A percentile compares a stretch with the other conserved stretches of the same genome.
Conservation (phyloP, 2,888 invertebrate genomes). For the Stegophylla sp. region DNA sequence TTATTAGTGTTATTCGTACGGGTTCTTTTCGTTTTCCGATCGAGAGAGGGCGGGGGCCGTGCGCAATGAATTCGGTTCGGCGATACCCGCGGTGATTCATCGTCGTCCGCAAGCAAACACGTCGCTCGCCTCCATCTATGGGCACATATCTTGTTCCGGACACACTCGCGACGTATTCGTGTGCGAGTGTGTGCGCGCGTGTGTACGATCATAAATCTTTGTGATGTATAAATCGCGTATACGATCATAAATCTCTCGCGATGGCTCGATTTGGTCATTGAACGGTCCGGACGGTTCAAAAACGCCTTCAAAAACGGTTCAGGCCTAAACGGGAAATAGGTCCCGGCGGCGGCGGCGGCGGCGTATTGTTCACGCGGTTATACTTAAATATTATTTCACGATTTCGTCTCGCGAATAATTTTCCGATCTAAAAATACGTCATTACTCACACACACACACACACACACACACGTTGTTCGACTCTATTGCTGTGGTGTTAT, state of each 20-base stretch:
- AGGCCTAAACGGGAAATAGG: constrained; percentile 10
- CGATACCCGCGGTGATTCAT: constrained; percentile 25
- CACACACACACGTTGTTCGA: too few relatives aligned
- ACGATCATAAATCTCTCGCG: too few relatives aligned
- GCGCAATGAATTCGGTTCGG: neutral
- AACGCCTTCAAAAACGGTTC: too few relatives aligned
- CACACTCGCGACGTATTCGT: too few relatives aligned
- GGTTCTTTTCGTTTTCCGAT: neutral
- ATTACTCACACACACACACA: neutral
- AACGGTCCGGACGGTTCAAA: too few relatives aligned
- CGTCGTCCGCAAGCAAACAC: neutral
- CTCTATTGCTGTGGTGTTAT: too few relatives aligned
- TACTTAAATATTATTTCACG: too few relatives aligned
- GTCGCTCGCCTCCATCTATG: constrained; percentile 35
- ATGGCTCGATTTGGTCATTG: constrained; percentile 33
- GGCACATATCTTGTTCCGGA: constrained; percentile 4
- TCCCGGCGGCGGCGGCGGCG: too few relatives aligned
- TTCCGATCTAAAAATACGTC: neutral
- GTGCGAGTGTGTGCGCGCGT: too few relatives aligned
- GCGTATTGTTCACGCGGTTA: neutral
- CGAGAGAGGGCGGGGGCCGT: neutral
- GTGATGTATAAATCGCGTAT: too few relatives aligned
- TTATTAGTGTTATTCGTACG: too few relatives aligned
- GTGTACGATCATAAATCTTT: too few relatives aligned
- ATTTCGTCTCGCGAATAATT: neutral